Evolutionary conservation across 53 echinoderm and acorn worm genomes (phyloP).

Genomic region (Glandiceps talaboti): DNA sequence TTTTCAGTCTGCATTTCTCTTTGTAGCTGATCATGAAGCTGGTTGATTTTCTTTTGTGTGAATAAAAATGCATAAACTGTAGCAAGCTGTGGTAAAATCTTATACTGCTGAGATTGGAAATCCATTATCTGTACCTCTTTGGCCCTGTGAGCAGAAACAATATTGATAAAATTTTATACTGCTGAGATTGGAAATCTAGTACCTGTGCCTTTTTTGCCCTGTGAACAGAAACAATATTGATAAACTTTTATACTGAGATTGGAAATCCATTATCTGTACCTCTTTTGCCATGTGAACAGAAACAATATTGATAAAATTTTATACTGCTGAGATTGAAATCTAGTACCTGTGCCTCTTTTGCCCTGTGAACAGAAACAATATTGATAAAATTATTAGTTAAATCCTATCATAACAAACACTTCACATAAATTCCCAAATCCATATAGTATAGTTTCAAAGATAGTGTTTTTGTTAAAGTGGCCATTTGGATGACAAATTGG

Average conservation of each 20-base stretch:
- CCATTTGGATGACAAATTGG: too few relatives aligned
- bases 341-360: constrained; percentile 63
- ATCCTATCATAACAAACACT: too few relatives aligned
- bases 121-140: constrained; percentile 77
- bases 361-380: constrained; percentile 24
- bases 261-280: constrained; percentile 74
- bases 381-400: too few relatives aligned
- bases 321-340: constrained; percentile 92
- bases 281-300: constrained; percentile 41
- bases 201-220: constrained; percentile 68
- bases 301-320: constrained; percentile 79
- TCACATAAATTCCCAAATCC: too few relatives aligned
- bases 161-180: constrained; percentile 85
- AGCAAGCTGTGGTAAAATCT: constrained; percentile 83
- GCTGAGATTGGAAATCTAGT: constrained; percentile 88
- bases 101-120: constrained; percentile 89
- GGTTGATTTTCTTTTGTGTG: background rate
- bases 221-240: constrained; percentile 25
- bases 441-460: too few relatives aligned
- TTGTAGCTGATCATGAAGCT: background rate
- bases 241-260: constrained; percentile 90
- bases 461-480: too few relatives aligned
- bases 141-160: constrained; percentile 22
- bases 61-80: constrained; percentile 51
- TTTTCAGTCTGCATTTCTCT: background rate